Conservation (phyloP, 2,797 vertebrate genomes). For the Leptodactylus fallax region DNA sequence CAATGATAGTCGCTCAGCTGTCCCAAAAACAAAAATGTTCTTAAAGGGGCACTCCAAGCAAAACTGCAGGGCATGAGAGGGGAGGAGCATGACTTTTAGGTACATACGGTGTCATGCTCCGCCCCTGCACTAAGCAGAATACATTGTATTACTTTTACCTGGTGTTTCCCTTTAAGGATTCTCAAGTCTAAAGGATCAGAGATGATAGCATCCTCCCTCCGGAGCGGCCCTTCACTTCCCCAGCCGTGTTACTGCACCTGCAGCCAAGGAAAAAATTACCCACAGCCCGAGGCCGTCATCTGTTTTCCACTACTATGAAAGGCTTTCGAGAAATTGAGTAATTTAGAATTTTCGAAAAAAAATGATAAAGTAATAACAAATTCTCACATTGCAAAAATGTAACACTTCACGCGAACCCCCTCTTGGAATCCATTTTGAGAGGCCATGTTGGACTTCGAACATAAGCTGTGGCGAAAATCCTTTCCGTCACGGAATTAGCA, state of each 20-base stretch:
- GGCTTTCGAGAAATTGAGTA: not conserved
- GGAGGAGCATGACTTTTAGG: no score
- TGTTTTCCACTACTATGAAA: not conserved
- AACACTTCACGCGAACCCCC: not conserved
- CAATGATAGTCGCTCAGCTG: no score
- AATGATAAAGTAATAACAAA: not conserved
- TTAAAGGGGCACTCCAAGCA: no score
- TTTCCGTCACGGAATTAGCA: not conserved
- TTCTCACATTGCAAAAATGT: not conserved
- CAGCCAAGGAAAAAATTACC: slow-evolving; percentile 10
- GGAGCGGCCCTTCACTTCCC: not conserved
- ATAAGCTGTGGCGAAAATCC: not conserved
- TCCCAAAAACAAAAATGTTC: no score
- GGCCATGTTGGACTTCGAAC: no score
- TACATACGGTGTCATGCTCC: no score
- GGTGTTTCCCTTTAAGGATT: not conserved
- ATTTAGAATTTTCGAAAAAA: not conserved
- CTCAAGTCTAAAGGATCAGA: not conserved
- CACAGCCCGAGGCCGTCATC: not conserved
- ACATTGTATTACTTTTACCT: not conserved
- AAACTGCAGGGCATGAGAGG: no score
- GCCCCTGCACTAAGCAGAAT: no score
- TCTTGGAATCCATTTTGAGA: no score
- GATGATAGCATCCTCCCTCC: not conserved
- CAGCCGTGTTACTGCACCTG: slow-evolving; percentile 25